Base-by-base conservation (phyloP, 2,888 invertebrate genomes). In the Corbicula japonica region DNA sequence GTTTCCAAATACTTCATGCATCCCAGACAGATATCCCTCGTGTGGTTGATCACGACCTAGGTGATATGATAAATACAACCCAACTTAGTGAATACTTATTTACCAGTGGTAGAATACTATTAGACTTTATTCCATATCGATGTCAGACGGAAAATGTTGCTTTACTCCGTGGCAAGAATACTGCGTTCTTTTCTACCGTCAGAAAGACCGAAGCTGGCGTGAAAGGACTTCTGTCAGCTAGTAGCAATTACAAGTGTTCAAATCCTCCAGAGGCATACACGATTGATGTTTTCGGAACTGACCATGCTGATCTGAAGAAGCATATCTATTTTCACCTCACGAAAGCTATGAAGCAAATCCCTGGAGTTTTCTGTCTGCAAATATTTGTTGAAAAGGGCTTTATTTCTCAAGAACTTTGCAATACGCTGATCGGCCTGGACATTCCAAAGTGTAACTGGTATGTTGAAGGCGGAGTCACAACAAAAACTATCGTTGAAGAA, bases 381-480 rank as follows among this genome's bases (percentile, higher is more conserved):
- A 75, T 81, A 68, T 81, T 81, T 68, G 66, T 75, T 10, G 75
- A 74, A 52, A 74, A 77, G 54, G 81, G 81, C n/a, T 69, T 60
- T 44, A 77, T 81, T 21, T 65, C 81, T 6, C 69, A 81, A 38
- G 46, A 61, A 50, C 50, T 81, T 8, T 81, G 77, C 48, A 66
- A 71, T 1, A 58, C 65, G 4, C 48, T 81, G 34, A 21, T 61
- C n/a, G 68, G 74, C 28, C 35, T 66, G 21, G 48, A 65, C 26
- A 58, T 81, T 26, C 62, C 58, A 61, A 74, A 77, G 38, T 81
- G 72, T 52, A 54, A 77, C 44, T 71, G 74, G 77, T 81, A 74
- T 41, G 71, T 81, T 3, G 66, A 73, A 28, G 72, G 81, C 0
- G 81, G 81, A 10, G 46, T 81, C 0, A 50, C 66, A 12, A 71